Evolutionary conservation across 2,888 invertebrate genomes (phyloP).

Genomic region (Ectemnius lituratus): DNA sequence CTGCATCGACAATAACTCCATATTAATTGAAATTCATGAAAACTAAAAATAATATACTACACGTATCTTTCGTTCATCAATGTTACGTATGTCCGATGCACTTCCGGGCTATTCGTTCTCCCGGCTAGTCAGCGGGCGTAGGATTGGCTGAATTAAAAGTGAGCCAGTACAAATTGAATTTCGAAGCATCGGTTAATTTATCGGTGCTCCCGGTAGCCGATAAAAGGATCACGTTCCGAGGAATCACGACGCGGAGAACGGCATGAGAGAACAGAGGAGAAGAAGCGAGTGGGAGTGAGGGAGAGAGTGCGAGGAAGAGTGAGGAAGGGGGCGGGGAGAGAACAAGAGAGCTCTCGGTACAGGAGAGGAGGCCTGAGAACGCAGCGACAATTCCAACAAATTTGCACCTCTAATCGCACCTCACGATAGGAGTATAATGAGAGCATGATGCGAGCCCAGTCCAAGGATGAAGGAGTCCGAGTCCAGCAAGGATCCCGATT

Average conservation of each 20-base stretch:
- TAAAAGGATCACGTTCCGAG: constrained; percentile 19
- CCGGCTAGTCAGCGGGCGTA: too few species aligned
- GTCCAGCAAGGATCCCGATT: constrained; percentile 70
- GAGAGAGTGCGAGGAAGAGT: too few species aligned
- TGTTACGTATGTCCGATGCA: too few species aligned
- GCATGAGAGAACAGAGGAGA: too few species aligned
- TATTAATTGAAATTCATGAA: too few species aligned
- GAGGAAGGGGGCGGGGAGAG: too few species aligned
- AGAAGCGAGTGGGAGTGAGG: too few species aligned
- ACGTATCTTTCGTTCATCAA: too few species aligned
- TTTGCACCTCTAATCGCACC: constrained; percentile 65
- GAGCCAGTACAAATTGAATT: neutral
- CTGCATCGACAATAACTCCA: too few species aligned
- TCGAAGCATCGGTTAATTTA: constrained; percentile 14
- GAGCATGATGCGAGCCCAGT: constrained; percentile 68
- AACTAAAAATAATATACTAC: too few species aligned
- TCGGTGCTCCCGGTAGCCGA: neutral
- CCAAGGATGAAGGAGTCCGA: constrained; percentile 66
- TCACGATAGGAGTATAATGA: constrained; percentile 71
- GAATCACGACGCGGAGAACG: constrained; percentile 35
- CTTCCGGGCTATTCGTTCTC: too few species aligned
- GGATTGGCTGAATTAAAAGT: too few species aligned
- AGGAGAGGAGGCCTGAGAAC: constrained; percentile 38
- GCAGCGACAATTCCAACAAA: constrained; percentile 60
- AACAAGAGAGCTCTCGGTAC: constrained; percentile 11